phyloP scores from a whole-genome alignment of 2,888 invertebrate species.

The Xanthostigma xanthostigma region DNA sequence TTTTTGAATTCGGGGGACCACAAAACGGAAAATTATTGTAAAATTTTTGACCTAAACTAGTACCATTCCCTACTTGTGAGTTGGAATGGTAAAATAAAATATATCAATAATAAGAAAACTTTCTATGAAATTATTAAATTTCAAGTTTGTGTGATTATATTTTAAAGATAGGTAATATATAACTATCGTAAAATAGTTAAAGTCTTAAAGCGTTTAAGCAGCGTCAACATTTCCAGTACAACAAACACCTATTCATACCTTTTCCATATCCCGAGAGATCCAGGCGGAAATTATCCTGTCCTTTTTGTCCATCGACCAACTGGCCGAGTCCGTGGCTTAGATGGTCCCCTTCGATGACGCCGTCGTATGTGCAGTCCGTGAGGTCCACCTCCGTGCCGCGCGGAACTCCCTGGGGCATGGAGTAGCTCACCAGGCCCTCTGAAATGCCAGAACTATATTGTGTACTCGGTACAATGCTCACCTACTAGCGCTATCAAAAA shows the following conservation, averaged over 20 bases:
- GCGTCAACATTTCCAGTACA: slow-evolving; percentile 4
- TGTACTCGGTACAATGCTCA: too few species aligned
- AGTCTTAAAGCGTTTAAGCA: slow-evolving; percentile 1
- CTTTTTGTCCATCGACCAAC: slow-evolving; percentile 60
- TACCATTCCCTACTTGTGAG: too few species aligned
- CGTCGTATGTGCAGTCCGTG: slow-evolving; percentile 67
- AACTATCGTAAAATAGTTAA: slow-evolving; percentile 1
- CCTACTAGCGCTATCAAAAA: too few species aligned
- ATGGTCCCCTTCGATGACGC: slow-evolving; percentile 43
- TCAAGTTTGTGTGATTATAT: background rate
- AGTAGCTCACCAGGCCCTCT: slow-evolving; percentile 69
- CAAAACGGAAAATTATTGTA: too few species aligned
- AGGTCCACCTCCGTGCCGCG: slow-evolving; percentile 60
- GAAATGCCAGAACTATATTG: slow-evolving; percentile 19
- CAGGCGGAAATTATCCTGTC: slow-evolving; percentile 56
- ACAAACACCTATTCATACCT: slow-evolving; percentile 32
- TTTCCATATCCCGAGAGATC: slow-evolving; percentile 50
- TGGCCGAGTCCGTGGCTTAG: slow-evolving; percentile 62
- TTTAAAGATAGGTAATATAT: slow-evolving; percentile 2
- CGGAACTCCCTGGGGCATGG: slow-evolving; percentile 57
- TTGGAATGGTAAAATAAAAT: too few species aligned
- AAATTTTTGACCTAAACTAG: too few species aligned
- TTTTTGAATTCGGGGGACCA: too few species aligned
- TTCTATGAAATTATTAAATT: too few species aligned
- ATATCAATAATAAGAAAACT: too few species aligned